A percentile compares a stretch with the other conserved stretches of the same genome.
These are phyloP conservation scores for Cyanoramphus novaezelandiae DNA, from an alignment of 2,113 vertebrate species.

Conservation along the genomic window DNA sequence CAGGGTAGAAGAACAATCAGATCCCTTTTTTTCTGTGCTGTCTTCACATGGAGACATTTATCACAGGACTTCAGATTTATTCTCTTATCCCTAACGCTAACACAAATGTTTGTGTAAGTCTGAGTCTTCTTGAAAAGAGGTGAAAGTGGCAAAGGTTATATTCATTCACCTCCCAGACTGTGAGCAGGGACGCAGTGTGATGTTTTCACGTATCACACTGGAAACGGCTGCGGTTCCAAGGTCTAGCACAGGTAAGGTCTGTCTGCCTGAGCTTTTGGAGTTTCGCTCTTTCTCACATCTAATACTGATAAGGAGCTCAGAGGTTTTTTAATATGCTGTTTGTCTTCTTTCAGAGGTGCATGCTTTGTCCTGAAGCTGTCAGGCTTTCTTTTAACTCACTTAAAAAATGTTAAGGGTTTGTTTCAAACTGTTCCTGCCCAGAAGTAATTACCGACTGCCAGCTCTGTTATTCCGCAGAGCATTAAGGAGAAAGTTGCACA, in stretches of 20 bases:
- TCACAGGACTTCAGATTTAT: background rate
- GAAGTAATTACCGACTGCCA: conserved; percentile 53
- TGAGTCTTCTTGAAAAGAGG: background rate
- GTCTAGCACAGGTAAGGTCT: background rate
- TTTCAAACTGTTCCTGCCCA: conserved; percentile 24
- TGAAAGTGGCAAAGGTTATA: background rate
- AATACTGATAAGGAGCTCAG: background rate
- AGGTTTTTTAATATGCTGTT: background rate
- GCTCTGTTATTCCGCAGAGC: background rate
- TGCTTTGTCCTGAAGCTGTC: background rate
- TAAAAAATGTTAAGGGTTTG: conserved; percentile 22
- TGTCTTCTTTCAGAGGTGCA: conserved; percentile 6
- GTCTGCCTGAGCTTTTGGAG: background rate
- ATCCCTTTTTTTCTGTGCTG: background rate
- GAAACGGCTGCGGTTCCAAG: background rate
- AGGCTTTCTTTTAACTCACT: conserved; percentile 28
- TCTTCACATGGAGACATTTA: background rate
- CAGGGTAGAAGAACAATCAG: background rate
- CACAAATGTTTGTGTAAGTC: background rate
- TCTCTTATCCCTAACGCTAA: background rate
- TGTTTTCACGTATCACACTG: background rate
- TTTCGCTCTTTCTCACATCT: background rate
- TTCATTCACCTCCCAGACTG: background rate
- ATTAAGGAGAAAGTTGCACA: conserved; percentile 37
- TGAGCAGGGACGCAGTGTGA: fast-evolving